Conservation (phyloP, 2,113 vertebrate species). For the Zeus faber region DNA sequence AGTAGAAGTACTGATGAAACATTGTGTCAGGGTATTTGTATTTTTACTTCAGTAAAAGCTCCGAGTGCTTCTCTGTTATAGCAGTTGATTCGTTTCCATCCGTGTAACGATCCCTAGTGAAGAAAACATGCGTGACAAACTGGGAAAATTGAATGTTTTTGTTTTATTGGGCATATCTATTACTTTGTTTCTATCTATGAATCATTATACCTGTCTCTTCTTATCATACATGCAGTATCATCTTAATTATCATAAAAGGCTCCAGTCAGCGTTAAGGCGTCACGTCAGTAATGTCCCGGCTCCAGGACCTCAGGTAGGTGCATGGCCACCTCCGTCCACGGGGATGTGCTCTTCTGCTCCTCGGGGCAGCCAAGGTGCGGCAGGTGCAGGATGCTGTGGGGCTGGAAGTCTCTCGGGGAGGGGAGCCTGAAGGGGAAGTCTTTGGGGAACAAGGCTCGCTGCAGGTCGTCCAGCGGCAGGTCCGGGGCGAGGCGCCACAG, state of each 20-base stretch:
- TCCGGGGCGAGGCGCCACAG: constrained; percentile 24
- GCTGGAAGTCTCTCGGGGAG: constrained; percentile 32
- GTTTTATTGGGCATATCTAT: too few species aligned
- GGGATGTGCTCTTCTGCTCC: constrained; percentile 28
- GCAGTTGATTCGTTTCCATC: too few species aligned
- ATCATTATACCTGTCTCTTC: too few species aligned
- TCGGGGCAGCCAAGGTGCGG: constrained; percentile 23
- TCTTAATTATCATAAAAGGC: too few species aligned
- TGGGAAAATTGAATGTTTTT: too few species aligned
- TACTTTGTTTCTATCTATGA: too few species aligned
- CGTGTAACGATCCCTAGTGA: too few species aligned
- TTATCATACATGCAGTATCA: too few species aligned
- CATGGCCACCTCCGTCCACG: constrained; percentile 71
- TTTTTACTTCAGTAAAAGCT: background rate
- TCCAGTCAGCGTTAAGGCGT: too few species aligned
- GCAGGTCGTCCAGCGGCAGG: constrained; percentile 50
- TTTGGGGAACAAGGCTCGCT: constrained; percentile 60
- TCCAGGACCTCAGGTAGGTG: constrained; percentile 62
- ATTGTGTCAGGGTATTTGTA: background rate
- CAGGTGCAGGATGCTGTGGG: constrained; percentile 41
- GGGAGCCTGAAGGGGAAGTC: constrained; percentile 52
- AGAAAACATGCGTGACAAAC: too few species aligned
- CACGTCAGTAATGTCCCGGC: constrained; percentile 53
- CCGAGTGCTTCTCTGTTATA: too few species aligned
- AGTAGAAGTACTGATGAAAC: too few species aligned